Base-by-base conservation (phyloP, 2,797 vertebrate species). In the Ctenosaura bakeri region DNA sequence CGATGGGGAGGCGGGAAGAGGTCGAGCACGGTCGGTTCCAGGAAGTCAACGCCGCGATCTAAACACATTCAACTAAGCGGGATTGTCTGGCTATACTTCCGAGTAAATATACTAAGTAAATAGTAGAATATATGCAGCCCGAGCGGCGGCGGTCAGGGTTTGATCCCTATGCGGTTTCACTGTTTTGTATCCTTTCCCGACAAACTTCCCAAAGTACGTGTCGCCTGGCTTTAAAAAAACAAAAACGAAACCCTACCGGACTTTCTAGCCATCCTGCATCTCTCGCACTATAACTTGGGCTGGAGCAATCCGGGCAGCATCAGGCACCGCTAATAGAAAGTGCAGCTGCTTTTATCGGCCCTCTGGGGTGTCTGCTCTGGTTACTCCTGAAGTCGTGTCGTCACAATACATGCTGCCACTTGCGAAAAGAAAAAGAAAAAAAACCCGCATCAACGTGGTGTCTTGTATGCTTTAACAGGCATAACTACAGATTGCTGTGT, bases 401-500 rank as follows among this genome's bases (percentile, higher is more conserved):
- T 83, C 18, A 50, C n/a, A 74, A n/a, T 87, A 2, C 42, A 2
- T 18, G 76, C 62, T 12, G 52, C 22, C 76, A 22, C 46, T 73
- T 71, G 50, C 38, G 26, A 26, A 32, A 6, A 7, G 26, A 1
- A 86, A 52, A n/a, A n/a, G n/a, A n/a, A n/a, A n/a, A n/a, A n/a
- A n/a, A n/a, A n/a, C n/a, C n/a, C 16, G 29, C 42, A 66, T 93
- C 59, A 38, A 35, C 32, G 46, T 76, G 52, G 29, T 79, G 74
- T 88, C 73, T 89, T 87, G 46, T 91, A 81, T 87, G 76, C 71
- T 79, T 94, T 29, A 38, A 64, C 93, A 95, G 95, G 95, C 88
- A 93, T 89, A 92, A 94, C 89, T 91, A 88, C 81, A 93, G 85
- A 80, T 92, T 92, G 89, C 90, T 85, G 22, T 88, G 62, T 90